A percentile compares a stretch with the other conserved stretches of the same genome.
Conservation (phyloP, 2,797 vertebrate genomes). For the Clarias laeviceps region DNA sequence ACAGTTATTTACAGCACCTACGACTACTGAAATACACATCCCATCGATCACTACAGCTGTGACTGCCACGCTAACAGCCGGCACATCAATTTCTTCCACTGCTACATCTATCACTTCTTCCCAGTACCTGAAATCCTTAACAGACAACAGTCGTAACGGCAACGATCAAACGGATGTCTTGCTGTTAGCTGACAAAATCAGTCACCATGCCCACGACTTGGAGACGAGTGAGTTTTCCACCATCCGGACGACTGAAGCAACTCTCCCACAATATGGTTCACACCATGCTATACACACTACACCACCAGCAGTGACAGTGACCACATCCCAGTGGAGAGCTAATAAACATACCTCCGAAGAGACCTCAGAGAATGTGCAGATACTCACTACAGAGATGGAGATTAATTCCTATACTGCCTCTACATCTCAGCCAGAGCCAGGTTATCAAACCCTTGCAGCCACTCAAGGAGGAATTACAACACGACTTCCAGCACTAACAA, state of each 20-base stretch:
- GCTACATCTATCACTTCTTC: constrained; percentile 22
- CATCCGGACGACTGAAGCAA: neutral
- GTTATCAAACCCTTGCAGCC: constrained; percentile 30
- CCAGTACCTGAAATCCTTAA: constrained; percentile 23
- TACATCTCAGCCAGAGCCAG: constrained; percentile 12
- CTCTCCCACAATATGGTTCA: constrained; percentile 10
- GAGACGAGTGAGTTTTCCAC: constrained; percentile 22
- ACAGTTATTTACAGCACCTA: constrained; percentile 34
- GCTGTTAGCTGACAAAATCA: constrained; percentile 10
- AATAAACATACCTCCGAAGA: constrained; percentile 37
- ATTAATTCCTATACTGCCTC: constrained; percentile 32
- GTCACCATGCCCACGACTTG: neutral
- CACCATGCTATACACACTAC: neutral
- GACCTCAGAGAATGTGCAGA: constrained; percentile 23
- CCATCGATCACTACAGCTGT: constrained; percentile 28
- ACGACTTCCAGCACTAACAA: constrained; percentile 25
- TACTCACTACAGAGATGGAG: constrained; percentile 24
- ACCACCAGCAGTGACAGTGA: constrained; percentile 23
- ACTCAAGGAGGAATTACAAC: constrained; percentile 34
- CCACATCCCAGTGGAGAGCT: constrained; percentile 19
- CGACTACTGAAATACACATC: constrained; percentile 9
- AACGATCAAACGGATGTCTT: constrained; percentile 32
- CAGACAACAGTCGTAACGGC: constrained; percentile 24
- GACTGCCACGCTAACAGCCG: constrained; percentile 16
- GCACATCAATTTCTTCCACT: constrained; percentile 7